These are phyloP conservation scores for Steinernema scapterisci DNA, from an alignment of 2,888 invertebrate genomes.

Conservation along the genomic window DNA sequence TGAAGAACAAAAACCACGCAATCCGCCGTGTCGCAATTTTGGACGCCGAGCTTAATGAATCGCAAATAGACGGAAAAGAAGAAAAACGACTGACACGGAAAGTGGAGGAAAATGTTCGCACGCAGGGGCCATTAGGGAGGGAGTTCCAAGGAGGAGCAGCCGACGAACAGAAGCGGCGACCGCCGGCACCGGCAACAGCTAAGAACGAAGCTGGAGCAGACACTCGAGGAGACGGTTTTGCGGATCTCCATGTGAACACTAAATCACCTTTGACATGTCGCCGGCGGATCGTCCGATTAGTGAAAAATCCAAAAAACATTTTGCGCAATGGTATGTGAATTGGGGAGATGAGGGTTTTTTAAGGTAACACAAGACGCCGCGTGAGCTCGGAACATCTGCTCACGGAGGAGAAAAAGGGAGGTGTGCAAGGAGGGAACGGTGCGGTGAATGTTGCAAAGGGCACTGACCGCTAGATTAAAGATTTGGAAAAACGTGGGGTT, in stretches of 20 bases:
- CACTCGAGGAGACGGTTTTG: background rate
- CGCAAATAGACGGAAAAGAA: conserved; percentile 4
- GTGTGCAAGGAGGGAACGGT: no score
- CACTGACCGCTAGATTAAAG: background rate
- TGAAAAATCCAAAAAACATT: background rate
- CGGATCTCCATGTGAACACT: background rate
- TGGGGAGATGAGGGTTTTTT: background rate
- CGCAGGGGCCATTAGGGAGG: conserved; percentile 10
- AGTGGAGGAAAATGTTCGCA: background rate
- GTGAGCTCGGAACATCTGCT: background rate
- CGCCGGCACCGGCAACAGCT: no score
- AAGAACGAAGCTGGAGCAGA: no score
- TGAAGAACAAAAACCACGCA: background rate
- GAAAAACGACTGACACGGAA: conserved; percentile 5
- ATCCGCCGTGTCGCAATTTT: conserved; percentile 6
- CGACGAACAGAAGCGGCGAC: background rate
- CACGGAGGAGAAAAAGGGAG: background rate
- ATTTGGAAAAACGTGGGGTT: no score
- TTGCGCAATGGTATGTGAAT: conserved; percentile 11
- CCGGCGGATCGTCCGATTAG: background rate
- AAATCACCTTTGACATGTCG: conserved; percentile 23
- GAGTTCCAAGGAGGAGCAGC: background rate
- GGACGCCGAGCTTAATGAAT: conserved; percentile 15
- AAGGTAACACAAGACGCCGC: conserved; percentile 13
- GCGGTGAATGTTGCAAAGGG: background rate